These are phyloP conservation scores for Egretta garzetta DNA, from an alignment of 2,113 vertebrate species.

Conservation along the genomic window DNA sequence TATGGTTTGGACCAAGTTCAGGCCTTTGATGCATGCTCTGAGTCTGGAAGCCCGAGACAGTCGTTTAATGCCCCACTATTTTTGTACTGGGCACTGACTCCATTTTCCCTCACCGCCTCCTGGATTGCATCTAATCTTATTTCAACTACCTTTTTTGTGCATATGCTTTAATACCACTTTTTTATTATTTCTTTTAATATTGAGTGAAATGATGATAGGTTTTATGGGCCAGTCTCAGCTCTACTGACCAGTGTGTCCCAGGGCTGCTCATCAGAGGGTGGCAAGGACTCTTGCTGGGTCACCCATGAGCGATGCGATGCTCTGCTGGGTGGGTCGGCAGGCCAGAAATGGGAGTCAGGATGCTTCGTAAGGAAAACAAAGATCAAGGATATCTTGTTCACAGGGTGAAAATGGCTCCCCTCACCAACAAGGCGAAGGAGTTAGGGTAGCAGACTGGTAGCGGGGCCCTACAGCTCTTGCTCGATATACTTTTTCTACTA, in stretches of 20 bases:
- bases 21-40: constrained; percentile 20
- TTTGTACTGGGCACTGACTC: neutral
- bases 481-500: neutral
- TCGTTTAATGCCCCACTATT: neutral
- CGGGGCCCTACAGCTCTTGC: neutral
- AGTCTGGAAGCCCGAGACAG: neutral
- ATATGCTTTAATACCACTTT: neutral
- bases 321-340: neutral
- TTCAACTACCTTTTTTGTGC: neutral
- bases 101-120: neutral
- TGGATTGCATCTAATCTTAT: neutral
- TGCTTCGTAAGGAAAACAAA: neutral
- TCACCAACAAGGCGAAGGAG: neutral
- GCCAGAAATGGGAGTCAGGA: neutral
- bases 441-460: neutral
- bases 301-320: fast-evolving
- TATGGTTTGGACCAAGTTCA: constrained; percentile 16
- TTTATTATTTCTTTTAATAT: neutral
- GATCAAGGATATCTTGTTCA: neutral
- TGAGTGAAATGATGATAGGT: neutral
- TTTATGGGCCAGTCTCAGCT: neutral
- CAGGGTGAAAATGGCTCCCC: neutral
- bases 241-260: neutral
- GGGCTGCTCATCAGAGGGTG: neutral
- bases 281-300: neutral